Evolutionary conservation across 2,797 vertebrate genomes (phyloP).

Genomic region (Taeniopygia guttata): DNA sequence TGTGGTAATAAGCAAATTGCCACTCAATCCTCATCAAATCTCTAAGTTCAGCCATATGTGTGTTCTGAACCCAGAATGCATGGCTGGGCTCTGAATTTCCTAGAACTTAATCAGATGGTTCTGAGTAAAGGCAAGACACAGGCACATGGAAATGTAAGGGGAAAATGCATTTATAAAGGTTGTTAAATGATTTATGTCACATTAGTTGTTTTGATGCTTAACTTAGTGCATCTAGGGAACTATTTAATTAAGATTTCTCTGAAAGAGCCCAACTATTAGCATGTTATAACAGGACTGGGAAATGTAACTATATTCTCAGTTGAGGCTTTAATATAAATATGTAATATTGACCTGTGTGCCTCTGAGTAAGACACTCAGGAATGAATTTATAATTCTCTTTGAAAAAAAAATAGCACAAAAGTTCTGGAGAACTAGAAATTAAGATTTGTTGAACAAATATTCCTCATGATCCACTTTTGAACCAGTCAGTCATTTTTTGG

Average conservation of each 20-base stretch:
- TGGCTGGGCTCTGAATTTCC: background rate
- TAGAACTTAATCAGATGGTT: background rate
- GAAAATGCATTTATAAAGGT: conserved; percentile 12
- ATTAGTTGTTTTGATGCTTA: conserved; percentile 22
- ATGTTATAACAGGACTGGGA: conserved; percentile 15
- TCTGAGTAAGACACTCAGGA: background rate
- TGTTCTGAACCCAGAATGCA: background rate
- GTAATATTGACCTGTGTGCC: background rate
- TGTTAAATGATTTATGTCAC: conserved; percentile 13
- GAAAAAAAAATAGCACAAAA: background rate
- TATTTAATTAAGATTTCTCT: conserved; percentile 36
- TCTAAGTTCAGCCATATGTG: background rate
- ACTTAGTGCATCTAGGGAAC: background rate
- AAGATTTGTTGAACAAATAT: background rate
- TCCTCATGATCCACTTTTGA: background rate
- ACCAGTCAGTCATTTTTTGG: background rate
- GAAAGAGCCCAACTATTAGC: conserved; percentile 10
- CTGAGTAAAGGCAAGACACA: background rate
- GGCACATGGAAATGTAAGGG: background rate
- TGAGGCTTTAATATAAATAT: conserved; percentile 29
- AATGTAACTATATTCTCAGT: conserved; percentile 8
- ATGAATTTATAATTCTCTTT: background rate
- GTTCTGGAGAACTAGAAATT: background rate
- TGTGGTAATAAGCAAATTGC: background rate
- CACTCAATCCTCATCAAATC: background rate